Evolutionary conservation across 2,888 invertebrate species (phyloP), one percentile per base, ranked within the genome.

Genomic region (Alitta virens): DNA sequence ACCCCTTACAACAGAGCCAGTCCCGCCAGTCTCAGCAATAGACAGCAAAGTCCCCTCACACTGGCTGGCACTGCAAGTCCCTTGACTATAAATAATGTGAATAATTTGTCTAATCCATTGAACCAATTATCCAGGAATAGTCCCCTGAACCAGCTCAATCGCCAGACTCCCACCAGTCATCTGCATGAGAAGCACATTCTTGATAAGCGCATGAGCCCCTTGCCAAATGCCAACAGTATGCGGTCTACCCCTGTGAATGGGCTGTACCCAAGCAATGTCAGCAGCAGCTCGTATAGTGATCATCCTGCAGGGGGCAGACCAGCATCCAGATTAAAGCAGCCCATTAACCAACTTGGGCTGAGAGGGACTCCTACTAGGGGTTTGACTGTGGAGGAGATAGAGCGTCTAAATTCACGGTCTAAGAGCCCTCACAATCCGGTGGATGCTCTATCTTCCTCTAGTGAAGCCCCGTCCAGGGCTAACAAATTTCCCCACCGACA

Each of bases 351-450:
- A 57, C 50, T 67, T 26, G 64, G 64, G 25, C n/a, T 63, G 50
- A 26, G 67, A 1, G 55, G 43, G 14, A 67, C 63, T 1, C 68
- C 67, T 1, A 63, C 59, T 2, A 26, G 92, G 83, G 94, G 94
- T 0, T 84, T 95, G 14, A 94, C 94, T 0, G 91, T 94, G 33
- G 94, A 94, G 83, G 94, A 95, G 84, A 92, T 95, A 68, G 93
- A 94, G 80, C 86, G 94, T 78, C 87, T 94, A 75, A 92, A 93
- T 81, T 89, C 91, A 1, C 85, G 94, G 59, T 92, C 60, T 27
- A 52, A 94, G 27, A 92, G 92, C 27, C 92, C 92, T 42, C 94
- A 94, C 79, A 92, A 92, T 43, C 92, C 95, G 1, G 84, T 94
- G 72, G 95, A 96, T 82, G 94, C 92, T 0, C 93, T 94, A n/a